A percentile compares a stretch with the other conserved stretches of the same genome.
phyloP scores from a whole-genome alignment of 1,140 invertebrate species.

The Trachymyrmex cornetzi region DNA sequence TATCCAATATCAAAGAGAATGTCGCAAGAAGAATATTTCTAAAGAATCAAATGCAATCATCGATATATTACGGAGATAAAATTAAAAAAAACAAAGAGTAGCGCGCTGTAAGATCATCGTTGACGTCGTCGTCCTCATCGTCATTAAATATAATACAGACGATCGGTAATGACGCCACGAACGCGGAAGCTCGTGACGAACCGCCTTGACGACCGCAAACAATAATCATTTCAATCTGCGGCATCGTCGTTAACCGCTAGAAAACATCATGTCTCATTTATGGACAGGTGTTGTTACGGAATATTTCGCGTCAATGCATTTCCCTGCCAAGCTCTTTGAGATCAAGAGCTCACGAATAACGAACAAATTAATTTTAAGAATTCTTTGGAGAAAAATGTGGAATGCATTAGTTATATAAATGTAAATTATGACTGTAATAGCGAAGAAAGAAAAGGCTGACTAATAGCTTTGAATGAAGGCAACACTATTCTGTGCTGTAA shows the following conservation, averaged over 20 bases:
- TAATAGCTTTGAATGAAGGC: background rate
- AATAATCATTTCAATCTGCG: conserved; percentile 80
- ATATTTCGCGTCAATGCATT: conserved; percentile 24
- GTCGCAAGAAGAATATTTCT: conserved; percentile 57
- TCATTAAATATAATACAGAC: conserved; percentile 73
- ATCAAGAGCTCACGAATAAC: conserved; percentile 21
- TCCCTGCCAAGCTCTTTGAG: background rate
- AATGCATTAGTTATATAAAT: background rate
- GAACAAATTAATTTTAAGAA: conserved; percentile 5
- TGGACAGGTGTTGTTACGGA: conserved; percentile 66
- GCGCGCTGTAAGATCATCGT: conserved; percentile 78
- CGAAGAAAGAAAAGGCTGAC: background rate
- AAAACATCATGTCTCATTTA: conserved; percentile 79
- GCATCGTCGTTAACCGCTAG: conserved; percentile 77
- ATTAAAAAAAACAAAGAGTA: conserved; percentile 78
- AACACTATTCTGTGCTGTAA: background rate
- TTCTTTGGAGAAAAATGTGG: background rate
- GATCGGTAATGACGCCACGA: conserved; percentile 68
- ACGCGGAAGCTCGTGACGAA: conserved; percentile 76
- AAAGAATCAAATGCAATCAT: conserved; percentile 36
- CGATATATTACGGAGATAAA: conserved; percentile 59
- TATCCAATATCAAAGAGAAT: conserved; percentile 8
- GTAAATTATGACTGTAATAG: conserved; percentile 1
- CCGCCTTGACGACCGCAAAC: conserved; percentile 76
- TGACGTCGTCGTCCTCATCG: conserved; percentile 61